Evolutionary conservation across 2,888 invertebrate genomes (phyloP).

Genomic region (Terebella lapidaria): DNA sequence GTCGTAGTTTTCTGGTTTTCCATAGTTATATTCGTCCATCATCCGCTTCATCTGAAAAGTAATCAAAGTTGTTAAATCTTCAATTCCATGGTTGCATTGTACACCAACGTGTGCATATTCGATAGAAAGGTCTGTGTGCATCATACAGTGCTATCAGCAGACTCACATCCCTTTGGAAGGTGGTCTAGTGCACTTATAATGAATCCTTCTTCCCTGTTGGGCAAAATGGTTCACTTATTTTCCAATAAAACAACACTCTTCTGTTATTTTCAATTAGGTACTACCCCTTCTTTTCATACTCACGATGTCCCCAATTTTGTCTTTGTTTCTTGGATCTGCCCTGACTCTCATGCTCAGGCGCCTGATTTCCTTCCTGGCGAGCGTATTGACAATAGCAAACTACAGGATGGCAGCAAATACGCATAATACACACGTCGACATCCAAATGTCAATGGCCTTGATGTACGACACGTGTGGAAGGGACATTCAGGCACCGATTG

Average conservation of each 20-base stretch:
- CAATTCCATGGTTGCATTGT: too few species aligned
- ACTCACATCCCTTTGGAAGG: too few species aligned
- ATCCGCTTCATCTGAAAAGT: background rate
- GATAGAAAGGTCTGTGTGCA: too few species aligned
- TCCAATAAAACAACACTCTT: too few species aligned
- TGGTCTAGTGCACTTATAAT: too few species aligned
- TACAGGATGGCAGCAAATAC: constrained; percentile 26
- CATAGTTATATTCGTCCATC: constrained; percentile 4
- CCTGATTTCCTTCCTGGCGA: constrained; percentile 23
- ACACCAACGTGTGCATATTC: too few species aligned
- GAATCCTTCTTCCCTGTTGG: too few species aligned
- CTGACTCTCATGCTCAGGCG: background rate
- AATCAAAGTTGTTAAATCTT: background rate
- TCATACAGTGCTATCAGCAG: too few species aligned
- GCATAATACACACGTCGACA: constrained; percentile 20
- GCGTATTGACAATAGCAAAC: constrained; percentile 26
- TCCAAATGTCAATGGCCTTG: constrained; percentile 28
- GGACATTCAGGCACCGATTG: constrained; percentile 25
- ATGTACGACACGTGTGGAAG: constrained; percentile 25
- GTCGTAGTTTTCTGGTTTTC: background rate
- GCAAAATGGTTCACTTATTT: too few species aligned
- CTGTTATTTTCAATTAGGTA: too few species aligned
- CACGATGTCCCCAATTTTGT: background rate
- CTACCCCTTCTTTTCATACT: background rate
- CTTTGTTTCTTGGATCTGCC: background rate